A percentile compares a stretch with the other conserved stretches of the same genome.
phyloP scores from a whole-genome alignment of 2,888 invertebrate species.

The Tineola bisselliella region DNA sequence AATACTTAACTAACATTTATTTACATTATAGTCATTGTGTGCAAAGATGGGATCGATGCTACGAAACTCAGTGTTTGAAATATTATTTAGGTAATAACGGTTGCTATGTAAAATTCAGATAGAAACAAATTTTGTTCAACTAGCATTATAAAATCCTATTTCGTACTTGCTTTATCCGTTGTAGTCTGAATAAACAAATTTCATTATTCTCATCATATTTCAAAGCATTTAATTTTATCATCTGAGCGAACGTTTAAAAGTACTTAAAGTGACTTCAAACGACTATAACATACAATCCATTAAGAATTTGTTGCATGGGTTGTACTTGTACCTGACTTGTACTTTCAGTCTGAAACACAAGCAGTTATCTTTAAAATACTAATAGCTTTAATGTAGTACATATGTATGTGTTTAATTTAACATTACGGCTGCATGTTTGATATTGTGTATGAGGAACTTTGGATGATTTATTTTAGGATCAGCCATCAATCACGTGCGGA shows the following conservation, averaged over 20 bases:
- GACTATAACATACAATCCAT: neutral
- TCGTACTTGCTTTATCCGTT: too few relatives aligned
- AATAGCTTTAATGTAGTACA: neutral
- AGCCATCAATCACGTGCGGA: conserved; percentile 49
- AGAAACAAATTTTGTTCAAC: too few relatives aligned
- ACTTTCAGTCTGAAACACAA: neutral
- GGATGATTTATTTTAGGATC: conserved; percentile 48
- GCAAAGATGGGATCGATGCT: too few relatives aligned
- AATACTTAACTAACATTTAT: too few relatives aligned
- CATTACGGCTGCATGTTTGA: neutral
- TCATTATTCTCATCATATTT: neutral
- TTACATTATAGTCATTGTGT: too few relatives aligned
- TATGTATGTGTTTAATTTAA: neutral
- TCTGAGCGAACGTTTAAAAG: neutral
- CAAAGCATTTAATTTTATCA: neutral
- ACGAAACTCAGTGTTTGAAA: too few relatives aligned
- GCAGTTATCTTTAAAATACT: neutral
- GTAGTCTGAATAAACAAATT: neutral
- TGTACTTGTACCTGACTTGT: neutral
- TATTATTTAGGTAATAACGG: too few relatives aligned
- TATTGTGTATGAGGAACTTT: conserved; percentile 15
- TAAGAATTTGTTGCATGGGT: neutral
- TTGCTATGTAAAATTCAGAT: too few relatives aligned
- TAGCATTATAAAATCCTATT: too few relatives aligned
- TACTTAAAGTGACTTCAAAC: neutral